Conservation (phyloP, 2,888 invertebrate genomes). For the Apotomis turbidana region DNA sequence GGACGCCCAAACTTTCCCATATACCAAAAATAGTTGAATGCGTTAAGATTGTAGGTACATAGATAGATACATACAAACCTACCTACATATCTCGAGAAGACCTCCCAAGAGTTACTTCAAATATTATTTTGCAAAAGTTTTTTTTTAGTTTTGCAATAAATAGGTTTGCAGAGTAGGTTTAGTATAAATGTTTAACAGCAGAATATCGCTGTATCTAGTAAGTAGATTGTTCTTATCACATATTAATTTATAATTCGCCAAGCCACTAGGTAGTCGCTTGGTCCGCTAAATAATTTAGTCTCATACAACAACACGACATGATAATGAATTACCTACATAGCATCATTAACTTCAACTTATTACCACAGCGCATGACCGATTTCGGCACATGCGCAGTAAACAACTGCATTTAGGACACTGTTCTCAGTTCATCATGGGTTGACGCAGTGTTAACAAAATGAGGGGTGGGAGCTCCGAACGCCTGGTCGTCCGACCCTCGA, state of each 20-base stretch:
- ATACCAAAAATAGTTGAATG: too few relatives aligned
- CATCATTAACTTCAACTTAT: conserved; percentile 31
- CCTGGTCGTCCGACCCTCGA: conserved; percentile 70
- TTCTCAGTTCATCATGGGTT: conserved; percentile 71
- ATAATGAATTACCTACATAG: conserved; percentile 33
- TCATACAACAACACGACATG: conserved; percentile 29
- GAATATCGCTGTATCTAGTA: too few relatives aligned
- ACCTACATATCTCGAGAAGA: too few relatives aligned
- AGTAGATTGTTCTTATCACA: background rate
- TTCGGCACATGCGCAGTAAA: conserved; percentile 56
- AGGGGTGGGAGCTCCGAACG: conserved; percentile 79
- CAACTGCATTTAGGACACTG: conserved; percentile 54
- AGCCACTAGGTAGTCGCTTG: background rate
- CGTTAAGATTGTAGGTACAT: too few relatives aligned
- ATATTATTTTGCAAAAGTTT: too few relatives aligned
- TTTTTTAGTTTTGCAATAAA: too few relatives aligned
- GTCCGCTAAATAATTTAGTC: conserved; percentile 26
- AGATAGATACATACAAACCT: too few relatives aligned
- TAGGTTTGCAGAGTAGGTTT: too few relatives aligned
- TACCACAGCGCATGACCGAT: conserved; percentile 60
- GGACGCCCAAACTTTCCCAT: too few relatives aligned
- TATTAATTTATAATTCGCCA: background rate
- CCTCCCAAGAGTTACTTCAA: too few relatives aligned
- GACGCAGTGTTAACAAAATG: conserved; percentile 75
- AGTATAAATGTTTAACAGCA: too few relatives aligned